phyloP scores from a whole-genome alignment of 2,888 invertebrate genomes.

The Artemia sinica region DNA sequence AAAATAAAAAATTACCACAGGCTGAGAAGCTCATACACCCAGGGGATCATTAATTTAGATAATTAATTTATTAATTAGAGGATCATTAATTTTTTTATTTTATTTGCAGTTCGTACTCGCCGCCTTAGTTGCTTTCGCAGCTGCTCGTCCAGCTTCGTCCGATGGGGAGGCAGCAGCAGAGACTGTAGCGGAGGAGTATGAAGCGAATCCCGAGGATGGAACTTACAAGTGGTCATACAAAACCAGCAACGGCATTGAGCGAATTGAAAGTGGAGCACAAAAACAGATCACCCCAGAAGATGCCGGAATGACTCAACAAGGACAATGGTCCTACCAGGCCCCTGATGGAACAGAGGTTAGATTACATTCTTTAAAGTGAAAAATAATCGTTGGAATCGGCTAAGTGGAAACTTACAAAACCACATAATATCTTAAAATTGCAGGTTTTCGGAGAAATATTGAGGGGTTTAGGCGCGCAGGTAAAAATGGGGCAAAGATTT shows the following conservation, averaged over 20 bases:
- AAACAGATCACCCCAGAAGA: constrained; percentile 9
- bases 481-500: too few relatives aligned
- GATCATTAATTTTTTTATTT: neutral
- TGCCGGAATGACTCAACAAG: constrained; percentile 4
- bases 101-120: neutral
- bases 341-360: constrained; percentile 3
- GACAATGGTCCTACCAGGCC: constrained; percentile 12
- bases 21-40: too few relatives aligned
- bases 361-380: neutral
- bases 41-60: too few relatives aligned
- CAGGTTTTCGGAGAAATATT: too few relatives aligned
- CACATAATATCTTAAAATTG: too few relatives aligned
- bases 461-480: too few relatives aligned
- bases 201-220: constrained; percentile 3
- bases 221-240: constrained; percentile 11
- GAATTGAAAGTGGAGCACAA: neutral
- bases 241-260: constrained; percentile 12
- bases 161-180: neutral
- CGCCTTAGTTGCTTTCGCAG: neutral
- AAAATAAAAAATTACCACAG: too few relatives aligned
- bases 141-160: neutral
- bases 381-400: too few relatives aligned
- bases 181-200: neutral
- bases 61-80: too few relatives aligned
- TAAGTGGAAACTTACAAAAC: too few relatives aligned